A percentile compares a stretch with the other conserved stretches of the same genome.
Evolutionary conservation across 2,113 vertebrate species (phyloP).

Genomic region (Ahaetulla prasina): DNA sequence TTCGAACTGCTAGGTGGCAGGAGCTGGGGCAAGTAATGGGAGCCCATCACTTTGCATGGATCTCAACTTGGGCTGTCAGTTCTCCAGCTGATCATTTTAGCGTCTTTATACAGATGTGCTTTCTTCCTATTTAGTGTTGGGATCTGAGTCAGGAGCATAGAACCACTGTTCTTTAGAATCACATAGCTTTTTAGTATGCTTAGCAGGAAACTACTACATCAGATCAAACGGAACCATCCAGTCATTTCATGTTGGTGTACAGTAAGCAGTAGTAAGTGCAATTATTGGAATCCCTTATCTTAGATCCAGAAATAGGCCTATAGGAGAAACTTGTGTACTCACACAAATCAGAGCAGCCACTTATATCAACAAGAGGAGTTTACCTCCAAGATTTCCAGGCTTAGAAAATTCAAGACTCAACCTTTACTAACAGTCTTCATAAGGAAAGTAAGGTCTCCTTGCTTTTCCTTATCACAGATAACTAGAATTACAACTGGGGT

Average conservation of each 20-base stretch:
- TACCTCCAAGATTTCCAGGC: background rate
- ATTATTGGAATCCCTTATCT: background rate
- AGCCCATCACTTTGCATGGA: background rate
- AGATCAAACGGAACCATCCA: background rate
- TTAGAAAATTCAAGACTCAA: background rate
- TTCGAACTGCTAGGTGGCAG: background rate
- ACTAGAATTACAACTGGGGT: background rate
- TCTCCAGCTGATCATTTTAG: background rate
- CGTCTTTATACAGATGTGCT: background rate
- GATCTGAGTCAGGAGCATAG: background rate
- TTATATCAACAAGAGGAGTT: background rate
- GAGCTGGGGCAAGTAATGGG: background rate
- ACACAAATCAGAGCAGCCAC: background rate
- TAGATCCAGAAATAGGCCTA: background rate
- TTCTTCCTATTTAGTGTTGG: background rate
- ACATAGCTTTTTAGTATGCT: background rate
- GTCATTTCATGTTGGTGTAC: background rate
- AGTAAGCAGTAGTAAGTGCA: background rate
- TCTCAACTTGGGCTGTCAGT: background rate
- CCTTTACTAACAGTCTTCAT: background rate
- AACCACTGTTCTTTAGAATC: background rate
- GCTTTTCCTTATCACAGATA: background rate
- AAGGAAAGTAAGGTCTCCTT: background rate
- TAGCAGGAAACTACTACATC: background rate
- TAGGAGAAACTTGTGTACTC: background rate